A percentile compares a stretch with the other conserved stretches of the same genome.
phyloP scores from a whole-genome alignment of 23 tunicate genomes.

The Styela plicata region DNA sequence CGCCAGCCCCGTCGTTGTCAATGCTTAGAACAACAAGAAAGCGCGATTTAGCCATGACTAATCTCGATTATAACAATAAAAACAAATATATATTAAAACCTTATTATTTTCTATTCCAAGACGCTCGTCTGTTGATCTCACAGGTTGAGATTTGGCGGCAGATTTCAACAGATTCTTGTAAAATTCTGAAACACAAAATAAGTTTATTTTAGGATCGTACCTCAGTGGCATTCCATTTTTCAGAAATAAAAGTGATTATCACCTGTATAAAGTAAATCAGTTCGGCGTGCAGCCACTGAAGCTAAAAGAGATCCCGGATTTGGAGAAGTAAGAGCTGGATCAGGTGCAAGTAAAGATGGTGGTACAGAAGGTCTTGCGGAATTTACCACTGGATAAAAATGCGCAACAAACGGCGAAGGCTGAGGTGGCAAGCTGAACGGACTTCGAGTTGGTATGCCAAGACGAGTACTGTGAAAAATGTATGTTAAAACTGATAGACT shows the following conservation, averaged over 20 bases:
- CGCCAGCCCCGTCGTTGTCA: too few species aligned
- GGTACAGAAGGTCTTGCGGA: conserved; percentile 20
- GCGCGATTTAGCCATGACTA: too few species aligned
- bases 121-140: neutral
- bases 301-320: conserved; percentile 9
- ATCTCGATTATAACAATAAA: too few species aligned
- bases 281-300: conserved; percentile 16
- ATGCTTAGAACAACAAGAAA: too few species aligned
- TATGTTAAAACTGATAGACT: too few species aligned
- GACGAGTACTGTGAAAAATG: neutral
- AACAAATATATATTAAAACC: too few species aligned
- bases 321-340: conserved; percentile 32
- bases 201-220: too few species aligned
- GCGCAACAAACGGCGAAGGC: conserved; percentile 73
- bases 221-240: too few species aligned
- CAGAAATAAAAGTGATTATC: too few species aligned
- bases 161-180: conserved; percentile 27
- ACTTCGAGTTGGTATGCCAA: conserved; percentile 2
- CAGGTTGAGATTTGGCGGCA: conserved; percentile 1
- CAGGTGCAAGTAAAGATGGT: conserved; percentile 29
- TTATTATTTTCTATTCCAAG: neutral
- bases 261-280: conserved; percentile 27
- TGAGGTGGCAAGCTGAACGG: conserved; percentile 39
- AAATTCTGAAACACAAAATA: conserved; percentile 5
- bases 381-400: conserved; percentile 62